Evolutionary conservation across 2,113 vertebrate species (phyloP).

Genomic region (Bambusicola thoracicus): DNA sequence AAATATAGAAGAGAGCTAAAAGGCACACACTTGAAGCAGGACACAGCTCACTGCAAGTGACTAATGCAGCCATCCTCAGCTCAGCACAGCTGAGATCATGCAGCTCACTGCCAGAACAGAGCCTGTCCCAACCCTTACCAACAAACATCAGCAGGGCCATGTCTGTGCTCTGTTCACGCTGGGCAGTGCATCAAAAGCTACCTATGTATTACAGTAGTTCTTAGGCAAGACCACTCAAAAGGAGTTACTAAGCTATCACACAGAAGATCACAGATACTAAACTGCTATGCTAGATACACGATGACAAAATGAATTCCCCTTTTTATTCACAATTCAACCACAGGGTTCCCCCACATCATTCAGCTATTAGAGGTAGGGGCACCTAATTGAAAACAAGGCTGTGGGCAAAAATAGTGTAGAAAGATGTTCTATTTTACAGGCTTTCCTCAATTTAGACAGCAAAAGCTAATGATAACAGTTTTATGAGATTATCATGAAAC

Average conservation of each 20-base stretch:
- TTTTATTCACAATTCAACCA: not conserved
- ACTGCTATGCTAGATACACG: rapidly evolving
- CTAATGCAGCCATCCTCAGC: rapidly evolving
- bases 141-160: not conserved
- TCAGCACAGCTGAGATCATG: no score
- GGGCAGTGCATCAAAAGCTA: not conserved
- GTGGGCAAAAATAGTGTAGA: not conserved
- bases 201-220: rapidly evolving
- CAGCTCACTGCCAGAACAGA: rapidly evolving
- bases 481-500: not conserved
- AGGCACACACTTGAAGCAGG: not conserved
- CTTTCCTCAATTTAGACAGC: not conserved
- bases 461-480: not conserved
- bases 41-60: rapidly evolving
- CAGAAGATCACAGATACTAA: not conserved
- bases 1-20: not conserved
- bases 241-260: not conserved
- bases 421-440: not conserved
- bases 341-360: not conserved
- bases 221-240: not conserved
- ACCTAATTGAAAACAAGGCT: not conserved
- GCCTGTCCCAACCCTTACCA: not conserved
- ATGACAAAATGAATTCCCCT: not conserved
- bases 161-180: rapidly evolving
- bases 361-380: rapidly evolving